Percentiles rank a stretch among this genome's conserved stretches.
These are phyloP conservation scores for Myotis davidii DNA, from an alignment of 2,113 vertebrate genomes.

Conservation along the genomic window DNA sequence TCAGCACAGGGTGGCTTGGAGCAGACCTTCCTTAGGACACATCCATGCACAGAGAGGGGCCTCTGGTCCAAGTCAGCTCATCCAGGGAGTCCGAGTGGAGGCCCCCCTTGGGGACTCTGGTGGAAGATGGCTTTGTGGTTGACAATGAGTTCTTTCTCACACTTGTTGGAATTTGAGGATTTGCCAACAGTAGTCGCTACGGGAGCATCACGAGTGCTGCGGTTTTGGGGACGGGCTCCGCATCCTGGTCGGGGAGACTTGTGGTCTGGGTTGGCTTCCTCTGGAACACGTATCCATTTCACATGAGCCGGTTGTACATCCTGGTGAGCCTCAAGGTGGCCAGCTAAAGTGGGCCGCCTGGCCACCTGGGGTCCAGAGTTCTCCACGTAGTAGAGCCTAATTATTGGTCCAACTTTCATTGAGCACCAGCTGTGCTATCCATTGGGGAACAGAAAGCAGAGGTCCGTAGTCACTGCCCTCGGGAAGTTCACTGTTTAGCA, in stretches of 20 bases:
- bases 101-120: too few relatives aligned
- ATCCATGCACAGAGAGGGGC: neutral
- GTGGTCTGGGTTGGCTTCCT: neutral
- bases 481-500: neutral
- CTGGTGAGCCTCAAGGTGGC: neutral
- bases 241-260: neutral
- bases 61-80: neutral
- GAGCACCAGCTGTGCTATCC: neutral
- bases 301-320: neutral
- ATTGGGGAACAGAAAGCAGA: neutral
- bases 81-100: neutral
- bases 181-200: accelerated
- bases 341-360: neutral
- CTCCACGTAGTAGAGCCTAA: neutral
- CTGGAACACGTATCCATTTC: neutral
- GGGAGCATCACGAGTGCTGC: accelerated
- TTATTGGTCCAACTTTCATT: neutral
- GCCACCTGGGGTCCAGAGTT: neutral
- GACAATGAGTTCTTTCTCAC: neutral
- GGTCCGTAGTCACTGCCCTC: neutral
- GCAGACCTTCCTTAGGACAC: neutral
- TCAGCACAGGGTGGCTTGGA: neutral
- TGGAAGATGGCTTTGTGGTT: neutral
- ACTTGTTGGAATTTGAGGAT: neutral
- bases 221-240: neutral